A percentile compares a stretch with the other conserved stretches of the same genome.
Evolutionary conservation across 2,888 invertebrate species (phyloP).

Genomic region (Yponomeuta plumbellus): DNA sequence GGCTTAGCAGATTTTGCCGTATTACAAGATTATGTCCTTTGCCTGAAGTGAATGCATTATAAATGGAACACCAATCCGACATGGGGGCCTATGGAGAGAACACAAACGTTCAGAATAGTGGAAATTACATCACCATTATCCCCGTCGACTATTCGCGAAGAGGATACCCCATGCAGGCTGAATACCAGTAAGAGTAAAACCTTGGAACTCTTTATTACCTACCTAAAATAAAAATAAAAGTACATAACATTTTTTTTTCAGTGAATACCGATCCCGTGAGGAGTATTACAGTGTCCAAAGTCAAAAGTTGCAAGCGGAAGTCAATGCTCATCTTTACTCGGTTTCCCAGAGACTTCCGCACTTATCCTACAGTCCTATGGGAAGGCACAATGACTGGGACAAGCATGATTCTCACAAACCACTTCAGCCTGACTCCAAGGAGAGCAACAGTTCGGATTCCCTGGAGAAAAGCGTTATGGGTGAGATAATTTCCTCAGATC

Average conservation of each 20-base stretch:
- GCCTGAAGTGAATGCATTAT: neutral
- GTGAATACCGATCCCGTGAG: constrained; percentile 69
- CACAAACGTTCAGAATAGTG: constrained; percentile 66
- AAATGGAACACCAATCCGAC: constrained; percentile 66
- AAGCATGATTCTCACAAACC: constrained; percentile 68
- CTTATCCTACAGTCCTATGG: constrained; percentile 65
- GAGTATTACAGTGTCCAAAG: constrained; percentile 71
- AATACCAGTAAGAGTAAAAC: constrained; percentile 76
- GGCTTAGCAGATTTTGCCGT: neutral
- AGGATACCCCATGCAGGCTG: constrained; percentile 74
- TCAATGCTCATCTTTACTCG: constrained; percentile 74
- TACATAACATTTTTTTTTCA: constrained; percentile 23
- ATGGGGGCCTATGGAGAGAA: constrained; percentile 70
- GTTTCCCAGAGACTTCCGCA: constrained; percentile 78
- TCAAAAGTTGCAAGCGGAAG: constrained; percentile 69
- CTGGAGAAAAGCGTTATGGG: constrained; percentile 74
- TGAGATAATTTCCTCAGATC: constrained; percentile 27
- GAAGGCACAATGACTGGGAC: constrained; percentile 70
- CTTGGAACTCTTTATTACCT: neutral
- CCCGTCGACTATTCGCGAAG: constrained; percentile 77
- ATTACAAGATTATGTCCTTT: neutral
- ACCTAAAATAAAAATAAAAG: too few relatives aligned
- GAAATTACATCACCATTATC: constrained; percentile 77
- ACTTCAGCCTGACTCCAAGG: constrained; percentile 67
- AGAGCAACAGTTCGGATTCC: constrained; percentile 70